Percentiles rank a stretch among this genome's conserved stretches.
phyloP scores from a whole-genome alignment of 2,797 vertebrate genomes.

The Arrhamphus sclerolepis region DNA sequence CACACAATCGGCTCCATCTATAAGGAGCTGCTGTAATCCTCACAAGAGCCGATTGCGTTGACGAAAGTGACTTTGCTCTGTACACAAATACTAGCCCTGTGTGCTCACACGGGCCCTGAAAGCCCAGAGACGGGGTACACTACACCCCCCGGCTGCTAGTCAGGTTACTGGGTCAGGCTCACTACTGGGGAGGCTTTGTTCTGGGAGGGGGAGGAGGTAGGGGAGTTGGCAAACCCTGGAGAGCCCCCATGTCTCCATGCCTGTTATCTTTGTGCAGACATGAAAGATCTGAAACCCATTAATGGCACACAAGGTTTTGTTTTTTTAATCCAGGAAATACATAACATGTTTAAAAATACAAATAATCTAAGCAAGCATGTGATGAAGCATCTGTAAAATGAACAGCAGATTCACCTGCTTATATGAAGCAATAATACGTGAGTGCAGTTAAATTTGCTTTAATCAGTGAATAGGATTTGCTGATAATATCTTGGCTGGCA shows the following conservation, averaged over 20 bases:
- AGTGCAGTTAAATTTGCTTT: constrained; percentile 72
- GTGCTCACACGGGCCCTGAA: constrained; percentile 52
- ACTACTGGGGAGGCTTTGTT: constrained; percentile 82
- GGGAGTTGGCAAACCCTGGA: constrained; percentile 69
- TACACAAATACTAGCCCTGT: constrained; percentile 70
- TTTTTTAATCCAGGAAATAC: constrained; percentile 8
- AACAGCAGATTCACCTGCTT: constrained; percentile 47
- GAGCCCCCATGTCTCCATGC: constrained; percentile 67
- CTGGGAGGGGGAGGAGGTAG: constrained; percentile 56
- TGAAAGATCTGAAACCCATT: constrained; percentile 67
- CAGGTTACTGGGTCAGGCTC: constrained; percentile 84
- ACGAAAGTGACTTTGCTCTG: constrained; percentile 74
- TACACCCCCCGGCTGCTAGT: constrained; percentile 74
- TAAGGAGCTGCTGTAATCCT: constrained; percentile 77
- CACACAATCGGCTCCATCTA: constrained; percentile 68
- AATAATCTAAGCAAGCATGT: constrained; percentile 34
- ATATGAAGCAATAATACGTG: constrained; percentile 61
- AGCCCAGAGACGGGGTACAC: constrained; percentile 68
- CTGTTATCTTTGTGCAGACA: constrained; percentile 77
- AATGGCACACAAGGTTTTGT: constrained; percentile 36
- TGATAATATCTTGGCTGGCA: constrained; percentile 77
- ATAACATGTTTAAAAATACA: constrained; percentile 18
- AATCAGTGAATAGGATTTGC: constrained; percentile 77
- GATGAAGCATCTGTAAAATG: constrained; percentile 29
- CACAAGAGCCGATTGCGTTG: constrained; percentile 67